Base-by-base conservation (phyloP, 2,797 vertebrate genomes). In the Alauda arvensis region DNA sequence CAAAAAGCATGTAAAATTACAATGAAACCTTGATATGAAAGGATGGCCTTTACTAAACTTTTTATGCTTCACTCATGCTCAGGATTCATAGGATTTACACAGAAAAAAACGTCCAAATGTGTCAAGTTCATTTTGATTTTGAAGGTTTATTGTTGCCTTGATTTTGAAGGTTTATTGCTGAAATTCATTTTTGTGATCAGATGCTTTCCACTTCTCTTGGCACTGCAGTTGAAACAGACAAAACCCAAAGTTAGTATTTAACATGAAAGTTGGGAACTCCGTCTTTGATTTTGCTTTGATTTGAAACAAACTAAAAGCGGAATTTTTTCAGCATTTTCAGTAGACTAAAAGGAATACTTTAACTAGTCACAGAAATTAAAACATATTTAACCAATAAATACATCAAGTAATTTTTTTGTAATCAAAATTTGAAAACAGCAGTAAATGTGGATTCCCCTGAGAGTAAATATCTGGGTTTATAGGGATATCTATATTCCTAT, bases 71-170 rank as follows among this genome's bases (percentile, higher is more conserved):
- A 56, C 26, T 88, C 23, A 1, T 46, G 18, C 37, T 88, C 53
- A 60, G 62, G 75, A 84, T 91, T 85, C 53, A 65, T 16, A 59
- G 18, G 33, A 80, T 74, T 90, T 77, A n/a, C 15, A 43, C 48
- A 61, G 68, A 93, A 89, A 19, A 63, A 87, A 95, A 81, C 34
- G 10, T 77, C 49, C 75, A 70, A 31, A 33, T 70, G 42, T 6
- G 14, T 86, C 34, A 48, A 46, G 31, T 71, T 88, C n/a, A 51
- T 92, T 93, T 91, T 60, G 48, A 12, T 83, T 90, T 67, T 89
- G 66, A 71, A 84, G 34, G 43, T 89, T 92, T 93, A 63, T 34
- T 88, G 26, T 37, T 76, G 43, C 26, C 33, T 78, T 68, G 37
- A 37, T 37, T 37, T 37, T 37, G 37, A 37, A 37, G 37, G 37